Conservation (phyloP, 2,797 vertebrate genomes). For the Pseudochromis fuscus region DNA sequence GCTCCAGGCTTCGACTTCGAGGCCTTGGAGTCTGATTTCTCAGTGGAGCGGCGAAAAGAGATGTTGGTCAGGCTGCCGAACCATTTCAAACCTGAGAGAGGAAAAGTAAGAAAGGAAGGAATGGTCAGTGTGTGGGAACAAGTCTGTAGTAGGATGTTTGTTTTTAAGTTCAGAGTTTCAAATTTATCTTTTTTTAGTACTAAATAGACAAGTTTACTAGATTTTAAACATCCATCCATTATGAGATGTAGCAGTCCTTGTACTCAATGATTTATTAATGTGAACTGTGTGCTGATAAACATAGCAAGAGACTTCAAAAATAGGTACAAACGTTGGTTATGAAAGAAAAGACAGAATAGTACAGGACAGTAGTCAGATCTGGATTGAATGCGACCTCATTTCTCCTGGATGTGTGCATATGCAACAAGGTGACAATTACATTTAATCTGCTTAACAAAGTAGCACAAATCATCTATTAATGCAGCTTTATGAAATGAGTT, state of each 20-base stretch:
- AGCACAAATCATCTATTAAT: background rate
- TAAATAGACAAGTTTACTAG: no score
- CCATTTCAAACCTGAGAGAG: slow-evolving; percentile 89
- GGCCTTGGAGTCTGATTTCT: slow-evolving; percentile 71
- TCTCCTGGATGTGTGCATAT: background rate
- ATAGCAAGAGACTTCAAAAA: background rate
- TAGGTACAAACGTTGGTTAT: background rate
- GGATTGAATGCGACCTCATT: background rate
- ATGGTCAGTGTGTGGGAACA: background rate
- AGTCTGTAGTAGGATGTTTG: background rate
- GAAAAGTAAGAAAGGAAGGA: background rate
- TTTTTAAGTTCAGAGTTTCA: no score
- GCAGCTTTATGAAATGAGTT: background rate
- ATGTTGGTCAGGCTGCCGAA: slow-evolving; percentile 91
- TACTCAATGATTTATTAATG: background rate
- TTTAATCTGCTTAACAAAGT: background rate
- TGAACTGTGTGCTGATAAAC: background rate
- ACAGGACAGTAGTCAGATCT: no score
- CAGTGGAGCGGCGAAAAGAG: slow-evolving; percentile 81
- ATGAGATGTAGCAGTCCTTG: background rate
- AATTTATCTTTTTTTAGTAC: no score
- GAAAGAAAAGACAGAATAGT: no score
- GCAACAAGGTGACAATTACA: background rate
- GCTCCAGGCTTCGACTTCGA: slow-evolving; percentile 19
- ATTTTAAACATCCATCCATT: background rate